Percentiles rank a stretch among this genome's conserved stretches.
phyloP scores from a whole-genome alignment of 2,113 vertebrate genomes.

The Mesitornis unicolor region DNA sequence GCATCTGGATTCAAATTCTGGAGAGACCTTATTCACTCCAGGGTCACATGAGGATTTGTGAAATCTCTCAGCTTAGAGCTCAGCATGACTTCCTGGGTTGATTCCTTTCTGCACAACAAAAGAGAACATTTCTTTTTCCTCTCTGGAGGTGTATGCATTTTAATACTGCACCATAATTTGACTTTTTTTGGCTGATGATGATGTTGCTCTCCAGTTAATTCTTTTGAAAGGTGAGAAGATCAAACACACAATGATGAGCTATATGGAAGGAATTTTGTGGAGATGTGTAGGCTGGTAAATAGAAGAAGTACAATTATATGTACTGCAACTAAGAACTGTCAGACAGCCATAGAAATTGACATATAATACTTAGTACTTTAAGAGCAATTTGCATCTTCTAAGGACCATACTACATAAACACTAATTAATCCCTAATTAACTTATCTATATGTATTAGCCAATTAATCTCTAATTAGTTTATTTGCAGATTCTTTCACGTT shows the following conservation, averaged over 20 bases:
- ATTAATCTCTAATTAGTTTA: constrained; percentile 60
- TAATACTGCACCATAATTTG: not conserved
- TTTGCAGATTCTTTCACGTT: constrained; percentile 45
- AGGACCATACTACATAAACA: constrained; percentile 34
- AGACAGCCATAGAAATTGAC: not conserved
- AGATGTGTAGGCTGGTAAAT: not conserved
- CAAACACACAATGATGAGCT: not conserved
- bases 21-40: not conserved
- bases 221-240: not conserved
- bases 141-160: not conserved
- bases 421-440: constrained; percentile 55
- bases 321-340: not conserved
- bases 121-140: not conserved
- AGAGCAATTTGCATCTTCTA: constrained; percentile 44
- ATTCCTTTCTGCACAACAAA: not conserved
- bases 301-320: not conserved
- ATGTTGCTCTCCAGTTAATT: not conserved
- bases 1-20: not conserved
- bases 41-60: not conserved
- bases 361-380: not conserved
- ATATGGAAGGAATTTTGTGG: not conserved
- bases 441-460: constrained; percentile 61
- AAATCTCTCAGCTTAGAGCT: not conserved
- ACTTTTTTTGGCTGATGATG: no score
- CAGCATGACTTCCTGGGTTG: not conserved